phyloP scores from a whole-genome alignment of 2,888 invertebrate species.

The Lepidonotus clava region DNA sequence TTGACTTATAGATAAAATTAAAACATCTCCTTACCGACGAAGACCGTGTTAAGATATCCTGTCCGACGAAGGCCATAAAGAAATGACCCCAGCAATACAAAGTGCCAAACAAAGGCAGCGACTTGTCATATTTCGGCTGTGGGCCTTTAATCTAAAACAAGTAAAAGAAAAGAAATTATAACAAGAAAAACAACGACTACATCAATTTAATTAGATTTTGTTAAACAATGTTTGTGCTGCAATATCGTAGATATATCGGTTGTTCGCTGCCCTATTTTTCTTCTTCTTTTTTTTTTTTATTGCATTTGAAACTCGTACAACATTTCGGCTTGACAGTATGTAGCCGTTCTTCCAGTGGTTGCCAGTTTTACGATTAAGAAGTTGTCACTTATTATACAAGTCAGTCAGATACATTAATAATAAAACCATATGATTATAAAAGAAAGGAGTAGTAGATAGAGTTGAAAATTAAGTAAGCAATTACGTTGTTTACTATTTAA shows the following conservation, averaged over 20 bases:
- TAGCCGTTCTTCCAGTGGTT: no score
- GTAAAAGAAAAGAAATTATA: constrained; percentile 51
- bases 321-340: no score
- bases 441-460: no score
- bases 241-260: neutral
- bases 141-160: constrained; percentile 73
- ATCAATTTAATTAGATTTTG: neutral
- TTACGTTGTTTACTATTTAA: no score
- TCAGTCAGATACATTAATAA: no score
- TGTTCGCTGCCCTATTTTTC: no score
- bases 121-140: constrained; percentile 70
- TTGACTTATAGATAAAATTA: neutral
- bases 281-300: no score
- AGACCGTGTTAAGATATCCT: constrained; percentile 72
- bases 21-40: constrained; percentile 64
- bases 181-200: neutral
- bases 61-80: constrained; percentile 63
- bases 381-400: no score
- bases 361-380: no score
- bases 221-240: neutral
- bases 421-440: no score
- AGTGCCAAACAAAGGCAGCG: constrained; percentile 68
- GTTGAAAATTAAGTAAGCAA: no score
- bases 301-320: no score
- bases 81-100: constrained; percentile 70